Evolutionary conservation across 2,797 vertebrate species (phyloP).

Genomic region (Podarcis lilfordi): DNA sequence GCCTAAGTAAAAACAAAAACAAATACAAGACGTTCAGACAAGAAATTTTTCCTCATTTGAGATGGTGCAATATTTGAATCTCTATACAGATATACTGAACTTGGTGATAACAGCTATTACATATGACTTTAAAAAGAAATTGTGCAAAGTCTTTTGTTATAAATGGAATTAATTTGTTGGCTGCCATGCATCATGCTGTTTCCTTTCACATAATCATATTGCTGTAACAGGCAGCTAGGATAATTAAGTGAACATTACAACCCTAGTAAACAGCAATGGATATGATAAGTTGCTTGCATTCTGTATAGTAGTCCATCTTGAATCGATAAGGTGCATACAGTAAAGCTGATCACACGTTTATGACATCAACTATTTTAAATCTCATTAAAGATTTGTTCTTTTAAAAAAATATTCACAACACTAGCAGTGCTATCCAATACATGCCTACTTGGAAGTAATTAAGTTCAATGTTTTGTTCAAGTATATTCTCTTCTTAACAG

Average conservation of each 20-base stretch:
- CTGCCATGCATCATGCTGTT: not conserved
- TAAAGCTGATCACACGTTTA: not conserved
- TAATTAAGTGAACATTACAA: slow-evolving; percentile 6
- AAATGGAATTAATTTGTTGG: not conserved
- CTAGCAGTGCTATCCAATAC: not conserved
- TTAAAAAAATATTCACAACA: not conserved
- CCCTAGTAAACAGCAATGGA: not conserved
- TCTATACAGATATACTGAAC: slow-evolving; percentile 33
- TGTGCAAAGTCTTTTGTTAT: fast-evolving
- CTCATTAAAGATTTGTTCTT: not conserved
- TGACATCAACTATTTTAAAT: not conserved
- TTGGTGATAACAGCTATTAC: not conserved
- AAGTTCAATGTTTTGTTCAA: not conserved
- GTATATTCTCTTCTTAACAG: not conserved
- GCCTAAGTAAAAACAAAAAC: too few species aligned
- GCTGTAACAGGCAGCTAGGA: not conserved
- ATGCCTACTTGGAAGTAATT: not conserved
- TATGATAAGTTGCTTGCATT: not conserved
- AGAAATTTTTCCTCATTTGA: not conserved
- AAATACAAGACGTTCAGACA: too few species aligned
- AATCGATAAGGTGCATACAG: not conserved
- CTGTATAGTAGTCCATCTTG: fast-evolving
- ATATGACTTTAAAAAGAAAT: not conserved
- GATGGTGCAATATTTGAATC: not conserved
- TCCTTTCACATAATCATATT: slow-evolving; percentile 3